Conservation (phyloP, 2,113 vertebrate genomes). For the Bettongia penicillata region DNA sequence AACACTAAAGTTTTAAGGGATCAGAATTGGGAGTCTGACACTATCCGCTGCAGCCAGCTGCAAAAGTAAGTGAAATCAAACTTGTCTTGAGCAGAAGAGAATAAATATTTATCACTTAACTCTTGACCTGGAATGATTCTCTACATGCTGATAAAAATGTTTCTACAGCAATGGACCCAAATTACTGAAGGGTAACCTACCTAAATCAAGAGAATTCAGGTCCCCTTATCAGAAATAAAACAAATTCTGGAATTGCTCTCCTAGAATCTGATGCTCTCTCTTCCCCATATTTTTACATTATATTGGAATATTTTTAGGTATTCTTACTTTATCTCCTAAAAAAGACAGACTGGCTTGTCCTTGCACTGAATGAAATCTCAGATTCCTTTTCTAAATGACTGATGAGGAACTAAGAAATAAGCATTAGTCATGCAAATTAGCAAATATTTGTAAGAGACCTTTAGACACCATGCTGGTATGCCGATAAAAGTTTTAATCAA, state of each 20-base stretch:
- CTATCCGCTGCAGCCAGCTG: conserved; percentile 53
- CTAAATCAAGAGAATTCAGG: conserved; percentile 49
- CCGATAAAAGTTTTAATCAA: conserved; percentile 16
- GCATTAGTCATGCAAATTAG: conserved; percentile 7
- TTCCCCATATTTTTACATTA: conserved; percentile 18
- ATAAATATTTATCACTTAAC: conserved; percentile 64
- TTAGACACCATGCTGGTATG: conserved; percentile 1
- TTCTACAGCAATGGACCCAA: conserved; percentile 39
- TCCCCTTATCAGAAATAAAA: conserved; percentile 28
- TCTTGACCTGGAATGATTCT: conserved; percentile 43
- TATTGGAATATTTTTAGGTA: conserved; percentile 36
- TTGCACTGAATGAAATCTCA: neutral
- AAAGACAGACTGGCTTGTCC: neutral
- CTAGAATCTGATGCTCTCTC: neutral
- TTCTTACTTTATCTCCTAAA: neutral
- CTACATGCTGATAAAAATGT: conserved; percentile 33
- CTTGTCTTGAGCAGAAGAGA: conserved; percentile 31
- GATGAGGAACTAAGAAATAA: neutral
- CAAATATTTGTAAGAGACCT: neutral
- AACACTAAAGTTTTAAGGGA: conserved; percentile 53
- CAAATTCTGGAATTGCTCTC: neutral
- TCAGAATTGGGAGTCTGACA: conserved; percentile 51
- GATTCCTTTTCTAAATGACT: conserved; percentile 33
- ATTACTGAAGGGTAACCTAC: conserved; percentile 34
- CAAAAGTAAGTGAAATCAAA: conserved; percentile 63